These are phyloP conservation scores for Noctilio leporinus DNA, from an alignment of 2,113 vertebrate genomes.

Conservation along the genomic window DNA sequence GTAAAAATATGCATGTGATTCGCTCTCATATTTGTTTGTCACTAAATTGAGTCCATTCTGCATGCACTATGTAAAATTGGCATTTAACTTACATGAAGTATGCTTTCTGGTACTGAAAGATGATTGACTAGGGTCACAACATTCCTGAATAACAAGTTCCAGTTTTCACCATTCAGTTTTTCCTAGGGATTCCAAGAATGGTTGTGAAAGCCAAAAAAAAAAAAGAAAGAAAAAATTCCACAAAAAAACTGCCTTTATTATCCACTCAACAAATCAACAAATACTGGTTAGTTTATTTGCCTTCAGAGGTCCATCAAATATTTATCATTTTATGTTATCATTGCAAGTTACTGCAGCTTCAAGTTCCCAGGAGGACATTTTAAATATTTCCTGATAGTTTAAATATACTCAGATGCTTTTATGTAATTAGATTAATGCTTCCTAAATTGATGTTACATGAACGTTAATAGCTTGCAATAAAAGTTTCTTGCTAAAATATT, in stretches of 20 bases:
- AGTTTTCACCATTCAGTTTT: not conserved
- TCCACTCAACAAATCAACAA: not conserved
- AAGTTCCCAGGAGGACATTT: not conserved
- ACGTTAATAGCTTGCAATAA: not conserved
- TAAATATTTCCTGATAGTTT: conserved; percentile 5
- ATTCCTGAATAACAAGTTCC: not conserved
- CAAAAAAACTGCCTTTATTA: conserved; percentile 15
- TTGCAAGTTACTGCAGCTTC: not conserved
- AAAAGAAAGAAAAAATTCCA: too few relatives aligned
- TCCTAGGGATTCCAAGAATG: not conserved
- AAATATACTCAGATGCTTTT: not conserved
- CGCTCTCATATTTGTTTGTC: not conserved
- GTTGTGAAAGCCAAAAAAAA: not conserved
- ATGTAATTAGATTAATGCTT: not conserved
- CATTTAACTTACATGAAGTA: not conserved
- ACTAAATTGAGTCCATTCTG: not conserved
- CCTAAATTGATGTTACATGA: not conserved
- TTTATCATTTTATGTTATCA: not conserved
- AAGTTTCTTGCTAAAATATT: not conserved
- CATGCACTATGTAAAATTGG: not conserved
- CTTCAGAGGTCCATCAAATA: not conserved
- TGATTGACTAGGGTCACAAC: not conserved
- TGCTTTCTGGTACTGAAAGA: not conserved
- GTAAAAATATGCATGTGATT: not conserved
- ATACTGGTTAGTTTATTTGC: not conserved